Base-by-base conservation (phyloP, 2,888 invertebrate genomes). In the Xylota sylvarum region DNA sequence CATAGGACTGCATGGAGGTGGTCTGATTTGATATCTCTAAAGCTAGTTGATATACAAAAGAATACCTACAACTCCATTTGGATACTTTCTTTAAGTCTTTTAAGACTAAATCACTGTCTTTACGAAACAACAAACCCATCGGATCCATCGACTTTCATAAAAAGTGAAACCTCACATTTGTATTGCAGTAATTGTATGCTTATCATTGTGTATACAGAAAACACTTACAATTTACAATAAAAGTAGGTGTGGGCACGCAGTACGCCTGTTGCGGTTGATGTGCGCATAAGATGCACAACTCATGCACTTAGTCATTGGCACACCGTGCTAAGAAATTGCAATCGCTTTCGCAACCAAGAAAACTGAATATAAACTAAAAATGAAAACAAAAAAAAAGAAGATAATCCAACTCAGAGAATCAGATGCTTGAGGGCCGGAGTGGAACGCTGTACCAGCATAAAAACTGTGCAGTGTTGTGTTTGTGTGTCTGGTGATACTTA, bases 101-200 rank as follows among this genome's bases (percentile, higher is more conserved):
- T 32, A 32, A 5, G 32, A 32, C 6, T 5, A 32, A 32, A 5
- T 5, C 32, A 32, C 4, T 32, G 32, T 3, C 1, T 5, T 32
- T 32, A 37, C 9, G 14, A 55, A 55, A 23, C n/a, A 30, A 30
- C 30, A 30, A 65, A 48, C 19, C 35, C 69, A 30, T 43, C 10
- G 6, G 40, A 55, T 14, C 23, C 37, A 37, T 67, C 5, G 17
- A 69, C 35, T 62, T 69, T 43, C 40, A 56, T 12, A 65, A 77
- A 82, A 77, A 77, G 77, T 82, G 82, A 77, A 82, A 82, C 65
- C 65, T 32, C 77, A 46, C 56, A 64, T 70, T 76, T 82, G 2
- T 40, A 69, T 64, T 43, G 19, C 50, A 35, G 12, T 32, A 19
- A n/a, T 35, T 58, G 55, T 55, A 37, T 72, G 48, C 46, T 58